Conservation (phyloP, 2,113 vertebrate genomes). For the Equus quagga region DNA sequence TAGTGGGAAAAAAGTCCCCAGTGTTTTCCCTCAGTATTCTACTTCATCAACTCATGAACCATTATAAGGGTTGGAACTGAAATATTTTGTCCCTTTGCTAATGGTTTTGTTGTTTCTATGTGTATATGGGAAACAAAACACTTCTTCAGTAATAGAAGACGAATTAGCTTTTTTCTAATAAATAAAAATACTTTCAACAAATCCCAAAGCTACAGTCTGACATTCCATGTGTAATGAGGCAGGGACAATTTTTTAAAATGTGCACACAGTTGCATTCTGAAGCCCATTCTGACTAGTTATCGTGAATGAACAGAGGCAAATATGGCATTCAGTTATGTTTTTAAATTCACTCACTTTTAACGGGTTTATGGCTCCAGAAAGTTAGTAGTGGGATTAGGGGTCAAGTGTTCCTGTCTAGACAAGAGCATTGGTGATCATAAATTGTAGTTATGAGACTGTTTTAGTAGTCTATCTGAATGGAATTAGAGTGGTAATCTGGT, state of each 20-base stretch:
- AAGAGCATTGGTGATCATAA: conserved; percentile 6
- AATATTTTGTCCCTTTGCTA: background rate
- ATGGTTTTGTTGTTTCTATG: background rate
- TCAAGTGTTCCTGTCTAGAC: background rate
- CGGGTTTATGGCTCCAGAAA: background rate
- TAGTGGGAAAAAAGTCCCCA: background rate
- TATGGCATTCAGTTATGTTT: background rate
- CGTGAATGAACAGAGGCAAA: background rate
- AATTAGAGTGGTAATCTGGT: background rate
- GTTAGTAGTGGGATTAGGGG: conserved; percentile 26
- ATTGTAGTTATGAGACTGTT: background rate
- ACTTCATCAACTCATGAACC: background rate
- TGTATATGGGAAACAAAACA: background rate
- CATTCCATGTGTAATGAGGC: background rate
- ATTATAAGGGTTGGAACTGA: background rate
- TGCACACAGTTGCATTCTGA: background rate
- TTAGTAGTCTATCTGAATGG: background rate
- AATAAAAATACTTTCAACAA: background rate
- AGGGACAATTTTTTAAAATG: background rate
- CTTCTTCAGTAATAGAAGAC: background rate
- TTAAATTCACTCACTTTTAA: conserved; percentile 47
- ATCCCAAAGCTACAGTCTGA: background rate
- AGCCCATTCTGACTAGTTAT: background rate
- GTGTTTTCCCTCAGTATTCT: background rate
- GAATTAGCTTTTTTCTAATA: conserved; percentile 2